Percentiles rank a stretch among this genome's conserved stretches.
These are phyloP conservation scores for Pecten maximus DNA, from an alignment of 2,888 invertebrate genomes.

Conservation along the genomic window DNA sequence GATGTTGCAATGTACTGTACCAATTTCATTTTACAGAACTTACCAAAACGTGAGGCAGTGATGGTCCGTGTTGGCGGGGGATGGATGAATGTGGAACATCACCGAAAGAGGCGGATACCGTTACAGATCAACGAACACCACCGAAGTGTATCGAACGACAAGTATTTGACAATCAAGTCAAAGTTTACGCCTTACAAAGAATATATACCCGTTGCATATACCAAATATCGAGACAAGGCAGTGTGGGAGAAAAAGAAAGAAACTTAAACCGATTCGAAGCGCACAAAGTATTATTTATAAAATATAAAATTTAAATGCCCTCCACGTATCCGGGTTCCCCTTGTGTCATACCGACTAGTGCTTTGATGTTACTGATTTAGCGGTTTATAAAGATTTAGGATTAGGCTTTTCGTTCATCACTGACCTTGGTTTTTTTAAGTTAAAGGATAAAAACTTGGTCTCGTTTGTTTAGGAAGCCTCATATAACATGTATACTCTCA, in stretches of 20 bases:
- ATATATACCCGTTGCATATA: slow-evolving; percentile 51
- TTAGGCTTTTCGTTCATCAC: no score
- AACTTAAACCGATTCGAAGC: not conserved
- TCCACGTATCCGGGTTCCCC: no score
- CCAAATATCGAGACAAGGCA: slow-evolving; percentile 50
- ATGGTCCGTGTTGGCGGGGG: slow-evolving; percentile 55
- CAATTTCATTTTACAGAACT: not conserved
- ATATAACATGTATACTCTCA: no score
- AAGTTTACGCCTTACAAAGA: slow-evolving; percentile 47
- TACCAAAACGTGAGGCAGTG: slow-evolving; percentile 43
- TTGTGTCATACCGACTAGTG: no score
- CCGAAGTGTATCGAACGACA: slow-evolving; percentile 47
- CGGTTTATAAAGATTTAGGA: no score
- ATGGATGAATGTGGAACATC: slow-evolving; percentile 57
- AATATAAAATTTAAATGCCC: no score
- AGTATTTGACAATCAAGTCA: slow-evolving; percentile 52
- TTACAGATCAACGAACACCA: slow-evolving; percentile 50
- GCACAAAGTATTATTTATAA: no score
- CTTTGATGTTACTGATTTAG: no score
- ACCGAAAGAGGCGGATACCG: slow-evolving; percentile 51
- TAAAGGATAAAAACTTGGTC: no score
- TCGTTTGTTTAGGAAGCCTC: no score
- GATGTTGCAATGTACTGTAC: no score
- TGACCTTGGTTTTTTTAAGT: no score
- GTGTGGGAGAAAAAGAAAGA: not conserved